Evolutionary conservation across 2,113 vertebrate genomes (phyloP).

Genomic region (Salvelinus fontinalis): DNA sequence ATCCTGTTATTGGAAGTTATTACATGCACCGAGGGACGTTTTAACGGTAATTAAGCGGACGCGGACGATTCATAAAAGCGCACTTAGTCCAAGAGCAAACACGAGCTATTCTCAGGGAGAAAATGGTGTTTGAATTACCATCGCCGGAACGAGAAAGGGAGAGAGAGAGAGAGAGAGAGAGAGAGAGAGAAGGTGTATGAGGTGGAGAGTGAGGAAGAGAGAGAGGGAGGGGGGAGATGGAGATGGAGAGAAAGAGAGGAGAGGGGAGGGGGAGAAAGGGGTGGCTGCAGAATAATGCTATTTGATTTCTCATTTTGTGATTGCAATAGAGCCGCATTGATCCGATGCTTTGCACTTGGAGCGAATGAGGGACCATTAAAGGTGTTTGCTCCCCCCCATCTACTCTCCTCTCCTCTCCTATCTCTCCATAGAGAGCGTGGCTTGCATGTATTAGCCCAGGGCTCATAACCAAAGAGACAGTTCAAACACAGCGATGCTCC

Average conservation of each 20-base stretch:
- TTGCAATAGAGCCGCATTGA: slow-evolving; percentile 98
- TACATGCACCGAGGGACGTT: slow-evolving; percentile 80
- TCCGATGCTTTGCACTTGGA: slow-evolving; percentile 89
- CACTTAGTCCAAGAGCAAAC: slow-evolving; percentile 96
- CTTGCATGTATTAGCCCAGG: slow-evolving; percentile 88
- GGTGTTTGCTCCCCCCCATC: slow-evolving; percentile 80
- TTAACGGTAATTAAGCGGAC: slow-evolving; percentile 91
- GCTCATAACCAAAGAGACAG: slow-evolving; percentile 96
- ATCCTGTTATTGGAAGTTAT: slow-evolving; percentile 79
- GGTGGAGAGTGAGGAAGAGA: slow-evolving; percentile 53
- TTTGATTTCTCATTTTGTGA: slow-evolving; percentile 99
- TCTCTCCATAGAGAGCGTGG: slow-evolving; percentile 80
- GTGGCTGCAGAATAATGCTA: slow-evolving; percentile 83
- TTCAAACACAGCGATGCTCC: slow-evolving; percentile 88
- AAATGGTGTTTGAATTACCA: slow-evolving; percentile 94
- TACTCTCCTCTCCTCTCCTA: slow-evolving; percentile 51
- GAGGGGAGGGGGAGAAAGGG: slow-evolving; percentile 39
- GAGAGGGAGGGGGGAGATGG: slow-evolving; percentile 55
- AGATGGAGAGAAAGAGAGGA: slow-evolving; percentile 51
- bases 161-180: slow-evolving; percentile 53
- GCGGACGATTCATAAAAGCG: slow-evolving; percentile 91
- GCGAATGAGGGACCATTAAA: slow-evolving; percentile 97
- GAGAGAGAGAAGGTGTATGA: slow-evolving; percentile 39
- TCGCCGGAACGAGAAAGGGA: slow-evolving; percentile 71
- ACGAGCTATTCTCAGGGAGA: slow-evolving; percentile 81